These are phyloP conservation scores for Fopius arisanus DNA, from an alignment of 1,140 invertebrate species.

Conservation along the genomic window DNA sequence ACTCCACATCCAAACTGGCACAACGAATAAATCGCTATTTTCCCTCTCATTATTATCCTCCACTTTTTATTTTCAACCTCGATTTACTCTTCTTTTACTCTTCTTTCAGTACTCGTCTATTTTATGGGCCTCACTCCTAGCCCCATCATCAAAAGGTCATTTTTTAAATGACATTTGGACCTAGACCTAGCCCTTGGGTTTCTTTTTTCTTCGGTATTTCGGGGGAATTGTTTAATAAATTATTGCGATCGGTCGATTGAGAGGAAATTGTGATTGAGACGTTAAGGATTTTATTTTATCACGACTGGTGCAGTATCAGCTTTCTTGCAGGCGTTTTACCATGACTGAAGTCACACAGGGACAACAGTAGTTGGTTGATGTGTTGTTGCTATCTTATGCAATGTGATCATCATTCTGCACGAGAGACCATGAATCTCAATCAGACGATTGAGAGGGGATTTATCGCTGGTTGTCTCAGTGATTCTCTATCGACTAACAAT, in stretches of 20 bases:
- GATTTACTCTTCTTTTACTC: not conserved
- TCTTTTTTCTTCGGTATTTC: not conserved
- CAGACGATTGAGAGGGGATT: no score
- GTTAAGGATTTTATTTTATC: not conserved
- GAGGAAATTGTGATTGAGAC: not conserved
- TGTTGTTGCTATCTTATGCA: not conserved
- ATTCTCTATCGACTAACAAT: not conserved
- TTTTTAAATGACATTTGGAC: constrained; percentile 8
- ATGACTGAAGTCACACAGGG: not conserved
- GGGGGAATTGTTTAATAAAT: not conserved
- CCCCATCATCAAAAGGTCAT: no score
- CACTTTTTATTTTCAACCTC: constrained; percentile 23
- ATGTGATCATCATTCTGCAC: constrained; percentile 20
- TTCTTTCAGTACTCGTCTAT: constrained; percentile 3
- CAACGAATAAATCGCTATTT: constrained; percentile 52
- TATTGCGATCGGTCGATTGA: not conserved
- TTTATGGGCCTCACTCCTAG: not conserved
- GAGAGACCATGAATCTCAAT: constrained; percentile 20
- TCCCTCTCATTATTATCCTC: constrained; percentile 21
- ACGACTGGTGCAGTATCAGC: not conserved
- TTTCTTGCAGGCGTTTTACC: constrained; percentile 10
- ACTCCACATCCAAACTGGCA: constrained; percentile 38
- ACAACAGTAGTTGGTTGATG: not conserved
- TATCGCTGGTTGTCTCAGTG: not conserved
- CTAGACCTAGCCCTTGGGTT: not conserved